phyloP scores from a whole-genome alignment of 1,140 invertebrate genomes.

The Diprion similis region DNA sequence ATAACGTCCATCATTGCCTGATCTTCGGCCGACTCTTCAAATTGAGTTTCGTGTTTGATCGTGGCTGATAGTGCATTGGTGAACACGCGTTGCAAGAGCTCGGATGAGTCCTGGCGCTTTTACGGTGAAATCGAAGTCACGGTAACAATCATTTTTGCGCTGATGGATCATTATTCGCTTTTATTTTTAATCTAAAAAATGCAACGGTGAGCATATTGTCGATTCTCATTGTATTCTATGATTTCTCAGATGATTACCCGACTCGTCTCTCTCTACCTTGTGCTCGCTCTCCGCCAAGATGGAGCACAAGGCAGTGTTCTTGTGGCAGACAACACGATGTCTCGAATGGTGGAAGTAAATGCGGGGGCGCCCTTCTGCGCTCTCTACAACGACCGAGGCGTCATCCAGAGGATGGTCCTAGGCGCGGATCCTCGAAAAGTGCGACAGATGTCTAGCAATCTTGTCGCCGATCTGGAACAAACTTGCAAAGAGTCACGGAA shows the following conservation, averaged over 20 bases:
- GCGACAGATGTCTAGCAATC: slow-evolving; percentile 67
- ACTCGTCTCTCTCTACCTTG: slow-evolving; percentile 33
- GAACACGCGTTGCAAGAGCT: no score
- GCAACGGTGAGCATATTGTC: background rate
- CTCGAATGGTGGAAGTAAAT: slow-evolving; percentile 70
- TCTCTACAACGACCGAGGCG: slow-evolving; percentile 67
- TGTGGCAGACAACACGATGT: slow-evolving; percentile 70
- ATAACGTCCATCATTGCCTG: no score
- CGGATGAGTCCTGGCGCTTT: background rate
- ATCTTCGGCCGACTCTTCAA: no score
- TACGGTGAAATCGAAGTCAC: no score
- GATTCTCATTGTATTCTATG: background rate
- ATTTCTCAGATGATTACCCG: slow-evolving; percentile 18
- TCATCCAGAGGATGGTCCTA: slow-evolving; percentile 68
- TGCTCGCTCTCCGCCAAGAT: slow-evolving; percentile 30
- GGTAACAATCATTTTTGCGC: slow-evolving; percentile 10
- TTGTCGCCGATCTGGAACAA: slow-evolving; percentile 66
- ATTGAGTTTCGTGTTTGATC: no score
- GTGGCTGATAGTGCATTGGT: no score
- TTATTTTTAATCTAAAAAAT: background rate
- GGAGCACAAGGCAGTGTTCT: slow-evolving; percentile 56
- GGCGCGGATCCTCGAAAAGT: slow-evolving; percentile 66
- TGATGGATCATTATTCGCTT: slow-evolving; percentile 25
- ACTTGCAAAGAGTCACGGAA: slow-evolving; percentile 60
- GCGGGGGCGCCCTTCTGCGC: slow-evolving; percentile 66